phyloP scores from a whole-genome alignment of 2,888 invertebrate genomes.

The Iselma pallidipennis region DNA sequence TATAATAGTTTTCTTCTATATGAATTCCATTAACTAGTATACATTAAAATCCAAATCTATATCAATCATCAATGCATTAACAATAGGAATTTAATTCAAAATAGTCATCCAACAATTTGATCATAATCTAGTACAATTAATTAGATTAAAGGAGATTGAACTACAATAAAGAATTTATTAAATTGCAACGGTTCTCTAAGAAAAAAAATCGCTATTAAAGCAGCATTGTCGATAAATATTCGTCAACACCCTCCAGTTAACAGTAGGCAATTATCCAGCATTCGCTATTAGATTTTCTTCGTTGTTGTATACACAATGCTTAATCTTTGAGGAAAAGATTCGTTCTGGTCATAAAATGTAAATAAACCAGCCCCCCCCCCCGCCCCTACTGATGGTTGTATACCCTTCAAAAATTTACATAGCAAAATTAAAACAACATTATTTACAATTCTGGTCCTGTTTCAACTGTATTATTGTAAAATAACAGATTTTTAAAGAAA shows the following conservation, averaged over 20 bases:
- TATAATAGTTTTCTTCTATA: no score
- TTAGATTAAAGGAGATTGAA: background rate
- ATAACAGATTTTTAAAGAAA: no score
- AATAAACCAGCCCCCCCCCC: conserved; percentile 1
- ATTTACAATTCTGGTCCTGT: background rate
- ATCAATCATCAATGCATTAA: background rate
- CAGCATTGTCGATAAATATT: background rate
- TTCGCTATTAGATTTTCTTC: background rate
- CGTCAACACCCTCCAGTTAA: background rate
- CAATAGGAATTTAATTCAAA: background rate
- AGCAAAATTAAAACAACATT: conserved; percentile 4
- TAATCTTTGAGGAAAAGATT: background rate
- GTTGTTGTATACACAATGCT: background rate
- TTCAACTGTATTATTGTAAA: background rate
- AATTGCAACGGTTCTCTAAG: background rate
- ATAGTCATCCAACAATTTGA: background rate
- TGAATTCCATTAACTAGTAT: background rate
- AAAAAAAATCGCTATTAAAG: background rate
- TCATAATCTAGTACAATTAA: background rate
- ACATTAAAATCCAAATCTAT: background rate
- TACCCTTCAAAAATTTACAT: background rate
- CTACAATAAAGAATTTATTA: background rate
- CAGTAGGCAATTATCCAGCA: background rate
- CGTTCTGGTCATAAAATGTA: conserved; percentile 4
- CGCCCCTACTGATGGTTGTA: background rate